Conservation (phyloP, 2,113 vertebrate species). For the Jaculus jaculus region DNA sequence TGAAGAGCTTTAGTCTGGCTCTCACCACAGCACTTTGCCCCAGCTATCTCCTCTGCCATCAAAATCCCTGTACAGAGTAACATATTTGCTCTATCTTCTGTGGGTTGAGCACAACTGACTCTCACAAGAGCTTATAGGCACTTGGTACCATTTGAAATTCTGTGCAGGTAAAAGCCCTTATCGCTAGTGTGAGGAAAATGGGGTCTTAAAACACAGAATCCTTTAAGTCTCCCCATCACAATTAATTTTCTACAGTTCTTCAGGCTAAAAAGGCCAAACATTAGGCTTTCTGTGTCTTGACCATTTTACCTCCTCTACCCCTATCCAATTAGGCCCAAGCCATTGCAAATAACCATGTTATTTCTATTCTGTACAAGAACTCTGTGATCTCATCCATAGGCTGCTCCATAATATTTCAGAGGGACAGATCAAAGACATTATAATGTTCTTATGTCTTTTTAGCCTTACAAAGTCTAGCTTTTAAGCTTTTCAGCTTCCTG, state of each 20-base stretch:
- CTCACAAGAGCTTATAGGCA: too few relatives aligned
- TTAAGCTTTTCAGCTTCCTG: not conserved
- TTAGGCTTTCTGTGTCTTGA: conserved; percentile 16
- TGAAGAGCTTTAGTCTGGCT: not conserved
- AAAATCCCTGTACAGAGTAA: not conserved
- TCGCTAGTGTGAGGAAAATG: not conserved
- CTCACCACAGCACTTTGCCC: not conserved
- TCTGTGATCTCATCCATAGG: not conserved
- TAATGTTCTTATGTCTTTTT: not conserved
- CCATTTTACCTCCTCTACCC: not conserved
- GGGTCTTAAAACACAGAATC: not conserved
- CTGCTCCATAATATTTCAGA: not conserved
- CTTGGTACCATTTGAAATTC: not conserved
- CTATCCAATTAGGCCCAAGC: not conserved
- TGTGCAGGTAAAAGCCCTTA: not conserved
- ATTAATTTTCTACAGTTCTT: conserved; percentile 5
- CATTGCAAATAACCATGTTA: not conserved
- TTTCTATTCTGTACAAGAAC: not conserved
- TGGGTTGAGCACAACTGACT: not conserved
- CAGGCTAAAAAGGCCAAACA: not conserved
- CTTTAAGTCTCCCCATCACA: not conserved
- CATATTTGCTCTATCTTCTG: not conserved
- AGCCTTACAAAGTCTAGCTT: not conserved
- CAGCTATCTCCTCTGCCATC: not conserved
- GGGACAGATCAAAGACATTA: conserved; percentile 19